Conservation (phyloP, 2,888 invertebrate species). For the Trilocha varians region DNA sequence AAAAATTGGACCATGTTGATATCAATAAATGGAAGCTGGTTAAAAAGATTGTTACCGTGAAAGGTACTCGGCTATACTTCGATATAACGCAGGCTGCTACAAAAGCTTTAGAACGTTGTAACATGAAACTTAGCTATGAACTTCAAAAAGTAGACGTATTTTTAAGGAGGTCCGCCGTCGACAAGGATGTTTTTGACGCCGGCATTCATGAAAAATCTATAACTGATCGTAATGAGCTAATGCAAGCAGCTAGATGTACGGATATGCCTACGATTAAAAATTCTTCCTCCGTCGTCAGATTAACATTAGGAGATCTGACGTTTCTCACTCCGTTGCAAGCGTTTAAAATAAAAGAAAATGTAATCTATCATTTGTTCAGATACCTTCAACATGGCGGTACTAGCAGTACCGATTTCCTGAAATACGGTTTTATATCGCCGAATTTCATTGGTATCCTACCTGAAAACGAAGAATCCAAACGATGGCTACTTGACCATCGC, state of each 20-base stretch:
- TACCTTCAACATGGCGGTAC: constrained; percentile 34
- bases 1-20: constrained; percentile 32
- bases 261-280: constrained; percentile 40
- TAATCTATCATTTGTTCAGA: constrained; percentile 44
- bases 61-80: constrained; percentile 54
- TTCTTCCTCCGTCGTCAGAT: constrained; percentile 34
- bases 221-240: constrained; percentile 18
- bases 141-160: constrained; percentile 56
- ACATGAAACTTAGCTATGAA: constrained; percentile 56
- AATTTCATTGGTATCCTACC: constrained; percentile 47
- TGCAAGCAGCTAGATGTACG: constrained; percentile 23
- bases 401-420: constrained; percentile 43
- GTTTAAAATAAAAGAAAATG: constrained; percentile 47
- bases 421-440: constrained; percentile 44
- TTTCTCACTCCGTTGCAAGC: constrained; percentile 30
- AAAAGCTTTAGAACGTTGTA: constrained; percentile 42
- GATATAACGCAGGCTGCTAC: constrained; percentile 59
- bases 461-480: constrained; percentile 42
- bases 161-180: constrained; percentile 51
- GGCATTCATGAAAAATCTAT: constrained; percentile 36
- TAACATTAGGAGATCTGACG: constrained; percentile 42
- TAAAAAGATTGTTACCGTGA: constrained; percentile 43
- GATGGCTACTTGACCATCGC: constrained; percentile 39
- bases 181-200: constrained; percentile 50
- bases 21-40: constrained; percentile 59